phyloP scores from a whole-genome alignment of 2,888 invertebrate genomes.

The Choreutis nemorana region DNA sequence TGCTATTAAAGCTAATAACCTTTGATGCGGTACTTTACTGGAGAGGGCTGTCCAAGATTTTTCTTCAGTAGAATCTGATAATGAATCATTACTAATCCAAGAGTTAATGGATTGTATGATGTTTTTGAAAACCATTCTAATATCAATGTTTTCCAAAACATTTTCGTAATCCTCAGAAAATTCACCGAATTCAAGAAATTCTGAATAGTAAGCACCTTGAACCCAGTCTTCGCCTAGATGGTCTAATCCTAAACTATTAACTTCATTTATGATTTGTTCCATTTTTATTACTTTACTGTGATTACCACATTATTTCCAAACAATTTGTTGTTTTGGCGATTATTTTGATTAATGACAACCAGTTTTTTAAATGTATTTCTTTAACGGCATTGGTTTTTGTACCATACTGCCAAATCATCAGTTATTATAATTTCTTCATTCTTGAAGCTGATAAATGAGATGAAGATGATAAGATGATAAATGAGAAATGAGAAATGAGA shows the following conservation, averaged over 20 bases:
- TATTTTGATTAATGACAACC: too few relatives aligned
- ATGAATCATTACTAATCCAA: conserved; percentile 24
- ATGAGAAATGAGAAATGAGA: too few relatives aligned
- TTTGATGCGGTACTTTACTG: conserved; percentile 38
- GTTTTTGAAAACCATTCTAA: conserved; percentile 22
- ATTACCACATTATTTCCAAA: too few relatives aligned
- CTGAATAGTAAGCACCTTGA: conserved; percentile 58
- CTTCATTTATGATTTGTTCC: conserved; percentile 23
- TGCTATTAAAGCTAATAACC: conserved; percentile 57
- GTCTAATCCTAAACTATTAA: conserved; percentile 38
- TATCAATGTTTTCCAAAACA: conserved; percentile 25
- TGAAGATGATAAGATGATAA: too few relatives aligned
- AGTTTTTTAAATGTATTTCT: too few relatives aligned
- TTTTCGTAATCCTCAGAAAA: conserved; percentile 52
- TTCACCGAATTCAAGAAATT: conserved; percentile 63
- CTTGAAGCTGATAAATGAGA: too few relatives aligned
- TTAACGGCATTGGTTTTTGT: too few relatives aligned
- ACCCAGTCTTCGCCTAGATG: conserved; percentile 62
- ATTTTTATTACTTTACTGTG: too few relatives aligned
- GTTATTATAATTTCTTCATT: too few relatives aligned
- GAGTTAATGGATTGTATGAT: conserved; percentile 24
- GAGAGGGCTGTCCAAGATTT: conserved; percentile 56
- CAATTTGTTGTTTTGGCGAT: too few relatives aligned
- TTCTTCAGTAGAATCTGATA: conserved; percentile 22
- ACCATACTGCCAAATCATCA: too few relatives aligned